Conservation (phyloP, 2,113 vertebrate genomes). For the Okapia johnstoni region DNA sequence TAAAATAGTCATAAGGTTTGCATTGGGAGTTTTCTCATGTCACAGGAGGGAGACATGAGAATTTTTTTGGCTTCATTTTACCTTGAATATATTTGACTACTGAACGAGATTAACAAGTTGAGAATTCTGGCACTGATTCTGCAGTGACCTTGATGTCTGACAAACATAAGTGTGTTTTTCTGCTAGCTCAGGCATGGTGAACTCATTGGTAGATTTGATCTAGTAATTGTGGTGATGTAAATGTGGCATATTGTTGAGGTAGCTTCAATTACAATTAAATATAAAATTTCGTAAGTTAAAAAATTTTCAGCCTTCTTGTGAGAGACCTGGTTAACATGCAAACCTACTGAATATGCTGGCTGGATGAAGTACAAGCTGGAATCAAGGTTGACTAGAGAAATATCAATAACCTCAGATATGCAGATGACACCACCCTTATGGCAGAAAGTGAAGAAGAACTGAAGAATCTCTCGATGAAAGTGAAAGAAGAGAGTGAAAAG, state of each 20-base stretch:
- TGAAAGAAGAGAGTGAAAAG: not conserved
- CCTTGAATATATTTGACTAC: not conserved
- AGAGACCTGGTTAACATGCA: not conserved
- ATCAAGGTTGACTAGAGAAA: not conserved
- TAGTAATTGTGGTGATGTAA: not conserved
- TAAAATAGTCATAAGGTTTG: not conserved
- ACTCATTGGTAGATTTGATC: not conserved
- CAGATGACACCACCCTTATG: not conserved
- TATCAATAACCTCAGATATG: not conserved
- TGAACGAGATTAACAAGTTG: not conserved
- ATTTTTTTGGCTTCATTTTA: not conserved
- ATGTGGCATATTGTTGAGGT: not conserved
- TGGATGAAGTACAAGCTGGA: not conserved
- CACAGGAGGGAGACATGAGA: not conserved
- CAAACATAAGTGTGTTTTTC: not conserved
- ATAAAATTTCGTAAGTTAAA: not conserved
- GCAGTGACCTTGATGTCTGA: not conserved
- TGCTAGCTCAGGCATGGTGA: not conserved
- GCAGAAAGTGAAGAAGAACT: not conserved
- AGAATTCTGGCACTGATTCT: not conserved
- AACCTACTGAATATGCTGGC: rapidly evolving
- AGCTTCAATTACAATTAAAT: not conserved
- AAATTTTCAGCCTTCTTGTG: not conserved
- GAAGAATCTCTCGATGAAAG: not conserved
- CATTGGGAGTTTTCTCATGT: not conserved